Percentiles rank a stretch among this genome's conserved stretches.
Conservation (phyloP, 2,888 invertebrate species). For the Alcis repandata region DNA sequence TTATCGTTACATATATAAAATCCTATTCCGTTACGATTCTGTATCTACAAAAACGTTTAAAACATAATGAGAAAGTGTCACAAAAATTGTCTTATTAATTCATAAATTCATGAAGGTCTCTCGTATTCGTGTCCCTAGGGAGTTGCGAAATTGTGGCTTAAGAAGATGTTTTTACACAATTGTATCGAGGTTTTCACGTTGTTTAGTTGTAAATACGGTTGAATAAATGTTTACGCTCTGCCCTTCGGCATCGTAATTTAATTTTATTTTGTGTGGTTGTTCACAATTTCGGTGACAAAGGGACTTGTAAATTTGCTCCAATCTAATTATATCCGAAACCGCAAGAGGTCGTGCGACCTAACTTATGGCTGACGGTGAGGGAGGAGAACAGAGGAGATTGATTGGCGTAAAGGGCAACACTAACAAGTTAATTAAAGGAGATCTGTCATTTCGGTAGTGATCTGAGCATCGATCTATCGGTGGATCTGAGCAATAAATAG, state of each 20-base stretch:
- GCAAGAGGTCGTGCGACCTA: conserved; percentile 44
- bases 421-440: conserved; percentile 74
- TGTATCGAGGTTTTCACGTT: conserved; percentile 26
- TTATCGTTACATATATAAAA: not conserved
- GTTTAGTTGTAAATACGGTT: conserved; percentile 24
- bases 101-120: conserved; percentile 13
- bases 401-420: conserved; percentile 50
- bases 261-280: conserved; percentile 45
- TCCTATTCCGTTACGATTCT: not conserved
- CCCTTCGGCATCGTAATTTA: conserved; percentile 42
- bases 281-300: conserved; percentile 48
- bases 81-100: conserved; percentile 27
- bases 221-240: conserved; percentile 42
- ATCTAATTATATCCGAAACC: conserved; percentile 47
- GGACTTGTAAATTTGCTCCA: conserved; percentile 47
- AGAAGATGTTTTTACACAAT: conserved; percentile 32
- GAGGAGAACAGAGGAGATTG: conserved; percentile 28
- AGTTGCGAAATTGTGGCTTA: conserved; percentile 21
- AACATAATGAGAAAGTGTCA: conserved; percentile 22
- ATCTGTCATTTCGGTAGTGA: conserved; percentile 61
- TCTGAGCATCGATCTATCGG: too few species aligned
- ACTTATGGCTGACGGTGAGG: conserved; percentile 42
- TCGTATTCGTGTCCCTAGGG: conserved; percentile 25
- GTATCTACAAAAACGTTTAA: conserved; percentile 11
- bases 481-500: conserved; percentile 52